Evolutionary conservation across 2,113 vertebrate genomes (phyloP).

Genomic region (Actinemys pallida): DNA sequence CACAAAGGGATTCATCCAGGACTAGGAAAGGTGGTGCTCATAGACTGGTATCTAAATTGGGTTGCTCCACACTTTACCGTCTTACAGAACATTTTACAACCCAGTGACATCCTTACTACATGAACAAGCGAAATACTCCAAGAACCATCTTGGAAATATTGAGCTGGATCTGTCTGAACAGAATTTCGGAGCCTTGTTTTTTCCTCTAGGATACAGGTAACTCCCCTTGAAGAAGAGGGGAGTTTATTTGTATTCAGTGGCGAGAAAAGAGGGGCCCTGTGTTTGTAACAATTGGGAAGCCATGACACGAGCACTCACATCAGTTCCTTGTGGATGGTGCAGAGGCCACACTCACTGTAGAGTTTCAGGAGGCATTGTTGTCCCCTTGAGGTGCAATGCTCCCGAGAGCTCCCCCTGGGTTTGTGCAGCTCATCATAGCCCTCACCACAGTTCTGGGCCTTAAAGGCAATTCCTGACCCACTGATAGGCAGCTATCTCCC

Average conservation of each 20-base stretch:
- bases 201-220: neutral
- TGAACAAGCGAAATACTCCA: neutral
- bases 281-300: neutral
- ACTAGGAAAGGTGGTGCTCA: neutral
- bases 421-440: neutral
- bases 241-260: neutral
- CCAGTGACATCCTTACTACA: neutral
- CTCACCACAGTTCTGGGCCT: neutral
- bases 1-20: neutral
- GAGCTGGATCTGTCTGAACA: neutral
- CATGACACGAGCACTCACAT: rapidly evolving
- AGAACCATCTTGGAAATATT: neutral
- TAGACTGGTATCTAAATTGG: neutral
- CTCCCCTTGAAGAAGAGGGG: neutral
- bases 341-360: neutral
- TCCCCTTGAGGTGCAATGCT: neutral
- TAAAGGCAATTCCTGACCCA: neutral
- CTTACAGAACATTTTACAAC: neutral
- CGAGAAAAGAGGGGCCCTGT: neutral
- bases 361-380: neutral
- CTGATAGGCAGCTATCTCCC: neutral
- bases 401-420: neutral
- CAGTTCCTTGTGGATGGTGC: neutral
- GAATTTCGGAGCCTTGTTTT: neutral
- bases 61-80: neutral